phyloP scores from a whole-genome alignment of 2,113 vertebrate species.

The Bettongia penicillata region DNA sequence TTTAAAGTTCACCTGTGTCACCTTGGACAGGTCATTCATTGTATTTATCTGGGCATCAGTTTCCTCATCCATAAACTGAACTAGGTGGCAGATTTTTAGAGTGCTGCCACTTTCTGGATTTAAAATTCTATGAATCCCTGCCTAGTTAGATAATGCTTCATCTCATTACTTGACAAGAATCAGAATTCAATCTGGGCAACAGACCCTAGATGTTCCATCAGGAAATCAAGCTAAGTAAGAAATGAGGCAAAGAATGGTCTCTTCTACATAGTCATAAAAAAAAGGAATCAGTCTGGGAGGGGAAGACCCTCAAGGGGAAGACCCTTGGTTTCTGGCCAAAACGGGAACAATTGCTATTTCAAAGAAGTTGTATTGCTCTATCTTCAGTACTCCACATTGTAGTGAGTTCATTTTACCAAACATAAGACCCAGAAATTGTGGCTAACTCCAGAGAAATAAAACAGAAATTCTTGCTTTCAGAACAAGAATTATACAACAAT shows the following conservation, averaged over 20 bases:
- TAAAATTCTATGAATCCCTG: not conserved
- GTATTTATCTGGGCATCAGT: not conserved
- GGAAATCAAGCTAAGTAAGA: too few species aligned
- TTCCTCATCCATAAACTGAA: not conserved
- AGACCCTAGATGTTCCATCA: not conserved
- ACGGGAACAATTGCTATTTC: too few species aligned
- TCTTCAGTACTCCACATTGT: not conserved
- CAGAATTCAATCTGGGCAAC: not conserved
- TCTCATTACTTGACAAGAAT: not conserved
- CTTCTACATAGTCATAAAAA: too few species aligned
- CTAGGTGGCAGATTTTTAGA: not conserved
- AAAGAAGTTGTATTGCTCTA: not conserved
- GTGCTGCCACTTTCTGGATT: not conserved
- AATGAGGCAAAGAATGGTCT: too few species aligned
- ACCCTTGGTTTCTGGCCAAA: too few species aligned
- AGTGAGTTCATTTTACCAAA: not conserved
- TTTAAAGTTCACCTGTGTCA: not conserved
- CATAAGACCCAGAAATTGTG: not conserved
- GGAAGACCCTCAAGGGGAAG: too few species aligned
- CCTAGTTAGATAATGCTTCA: not conserved
- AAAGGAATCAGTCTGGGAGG: too few species aligned
- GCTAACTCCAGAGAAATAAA: not conserved
- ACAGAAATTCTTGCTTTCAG: not conserved
- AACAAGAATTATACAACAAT: too few species aligned
- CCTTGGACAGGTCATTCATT: not conserved